phyloP scores from a whole-genome alignment of 2,888 invertebrate genomes.

The Dryadula phaetusa region DNA sequence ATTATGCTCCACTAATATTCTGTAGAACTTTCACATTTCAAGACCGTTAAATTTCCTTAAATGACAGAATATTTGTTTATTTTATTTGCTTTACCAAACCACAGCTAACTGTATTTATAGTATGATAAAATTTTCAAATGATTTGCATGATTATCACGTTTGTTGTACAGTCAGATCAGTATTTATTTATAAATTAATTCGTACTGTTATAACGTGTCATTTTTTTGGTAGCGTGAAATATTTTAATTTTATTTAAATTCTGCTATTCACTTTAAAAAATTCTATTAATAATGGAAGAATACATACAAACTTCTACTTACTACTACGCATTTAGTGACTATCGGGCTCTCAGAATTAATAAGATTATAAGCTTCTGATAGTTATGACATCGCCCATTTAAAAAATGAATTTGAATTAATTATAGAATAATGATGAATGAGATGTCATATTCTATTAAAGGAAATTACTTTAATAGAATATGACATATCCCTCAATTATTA shows the following conservation, averaged over 20 bases:
- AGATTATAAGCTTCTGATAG: too few species aligned
- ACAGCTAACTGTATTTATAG: constrained; percentile 49
- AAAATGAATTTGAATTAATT: too few species aligned
- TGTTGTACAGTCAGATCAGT: neutral
- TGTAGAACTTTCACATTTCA: constrained; percentile 45
- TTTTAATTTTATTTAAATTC: neutral
- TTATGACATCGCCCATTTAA: too few species aligned
- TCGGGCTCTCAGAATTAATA: too few species aligned
- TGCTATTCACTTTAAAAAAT: neutral
- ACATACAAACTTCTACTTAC: too few species aligned
- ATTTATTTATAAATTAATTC: constrained; percentile 10
- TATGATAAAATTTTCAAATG: constrained; percentile 47
- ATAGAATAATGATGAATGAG: too few species aligned
- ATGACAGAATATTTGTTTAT: constrained; percentile 49
- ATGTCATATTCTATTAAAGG: too few species aligned
- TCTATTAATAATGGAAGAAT: too few species aligned
- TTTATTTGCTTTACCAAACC: constrained; percentile 48
- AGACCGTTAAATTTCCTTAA: constrained; percentile 53
- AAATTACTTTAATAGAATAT: too few species aligned
- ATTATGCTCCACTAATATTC: constrained; percentile 38
- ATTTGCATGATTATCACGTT: constrained; percentile 24
- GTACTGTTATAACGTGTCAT: constrained; percentile 2
- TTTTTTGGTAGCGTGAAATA: neutral
- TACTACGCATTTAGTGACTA: too few species aligned
- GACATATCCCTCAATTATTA: too few species aligned